A percentile compares a stretch with the other conserved stretches of the same genome.
Conservation (phyloP, 2,888 invertebrate species). For the Agonopterix alstromeriana region DNA sequence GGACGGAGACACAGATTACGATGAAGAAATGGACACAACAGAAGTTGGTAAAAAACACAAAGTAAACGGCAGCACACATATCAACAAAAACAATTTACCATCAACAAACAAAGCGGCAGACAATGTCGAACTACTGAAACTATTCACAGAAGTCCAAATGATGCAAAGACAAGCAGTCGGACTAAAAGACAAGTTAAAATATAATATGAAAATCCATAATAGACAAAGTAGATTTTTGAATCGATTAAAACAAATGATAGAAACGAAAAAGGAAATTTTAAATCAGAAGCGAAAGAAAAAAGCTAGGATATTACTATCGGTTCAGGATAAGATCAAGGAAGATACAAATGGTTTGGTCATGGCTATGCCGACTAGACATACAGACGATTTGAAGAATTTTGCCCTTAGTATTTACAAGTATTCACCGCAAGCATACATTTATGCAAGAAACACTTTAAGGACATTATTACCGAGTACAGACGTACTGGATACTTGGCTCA, state of each 20-base stretch:
- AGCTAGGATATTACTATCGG: slow-evolving; percentile 53
- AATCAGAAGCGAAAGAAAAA: slow-evolving; percentile 61
- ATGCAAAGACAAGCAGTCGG: slow-evolving; percentile 53
- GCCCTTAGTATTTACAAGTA: slow-evolving; percentile 65
- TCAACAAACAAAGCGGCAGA: slow-evolving; percentile 14
- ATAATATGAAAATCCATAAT: slow-evolving; percentile 50
- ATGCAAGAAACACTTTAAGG: slow-evolving; percentile 58
- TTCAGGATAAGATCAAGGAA: slow-evolving; percentile 65
- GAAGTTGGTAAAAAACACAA: slow-evolving; percentile 6
- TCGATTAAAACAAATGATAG: slow-evolving; percentile 49
- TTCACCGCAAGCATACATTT: slow-evolving; percentile 67
- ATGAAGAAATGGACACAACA: slow-evolving; percentile 7
- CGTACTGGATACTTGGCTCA: slow-evolving; percentile 56
- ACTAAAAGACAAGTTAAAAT: slow-evolving; percentile 53
- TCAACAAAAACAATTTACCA: slow-evolving; percentile 1
- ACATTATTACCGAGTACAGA: slow-evolving; percentile 65
- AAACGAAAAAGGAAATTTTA: slow-evolving; percentile 52
- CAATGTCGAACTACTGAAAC: slow-evolving; percentile 46
- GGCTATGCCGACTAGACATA: slow-evolving; percentile 64
- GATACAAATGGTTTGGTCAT: slow-evolving; percentile 58
- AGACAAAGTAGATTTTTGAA: slow-evolving; percentile 48
- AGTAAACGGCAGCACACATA: slow-evolving; percentile 5
- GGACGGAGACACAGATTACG: slow-evolving; percentile 36
- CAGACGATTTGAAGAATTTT: slow-evolving; percentile 65
- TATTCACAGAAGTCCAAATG: slow-evolving; percentile 61